A percentile compares a stretch with the other conserved stretches of the same genome.
Conservation (phyloP, 1,140 invertebrate species). For the Bombus polaris region DNA sequence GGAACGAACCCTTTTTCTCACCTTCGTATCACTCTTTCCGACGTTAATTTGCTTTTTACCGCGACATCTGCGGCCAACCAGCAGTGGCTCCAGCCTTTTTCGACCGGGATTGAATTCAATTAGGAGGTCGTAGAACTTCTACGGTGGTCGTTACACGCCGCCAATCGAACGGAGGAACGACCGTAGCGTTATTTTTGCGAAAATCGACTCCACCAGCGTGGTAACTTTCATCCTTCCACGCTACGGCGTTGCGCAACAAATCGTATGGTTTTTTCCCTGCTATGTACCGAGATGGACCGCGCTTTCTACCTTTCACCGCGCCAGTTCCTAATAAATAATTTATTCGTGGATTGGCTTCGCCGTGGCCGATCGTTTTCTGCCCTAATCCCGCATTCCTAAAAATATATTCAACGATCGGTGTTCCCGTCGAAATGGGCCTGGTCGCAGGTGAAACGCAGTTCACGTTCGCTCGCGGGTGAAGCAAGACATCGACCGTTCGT, state of each 20-base stretch:
- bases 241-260: conserved; percentile 1
- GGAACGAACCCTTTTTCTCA: conserved; percentile 3
- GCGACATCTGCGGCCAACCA: conserved; percentile 19
- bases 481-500: not conserved
- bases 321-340: conserved; percentile 32
- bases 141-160: conserved; percentile 43
- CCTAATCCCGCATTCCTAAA: not conserved
- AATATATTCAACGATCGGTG: not conserved
- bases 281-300: not conserved
- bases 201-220: conserved; percentile 1
- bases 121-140: conserved; percentile 30
- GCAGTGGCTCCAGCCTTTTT: not conserved
- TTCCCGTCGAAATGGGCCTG: not conserved
- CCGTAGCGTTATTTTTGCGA: not conserved
- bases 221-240: conserved; percentile 1
- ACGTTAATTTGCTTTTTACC: conserved; percentile 52
- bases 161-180: not conserved
- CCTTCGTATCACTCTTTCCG: conserved; percentile 4
- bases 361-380: not conserved
- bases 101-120: conserved; percentile 48
- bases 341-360: not conserved
- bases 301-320: conserved; percentile 43
- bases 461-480: conserved; percentile 27
- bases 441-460: conserved; percentile 25
- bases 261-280: not conserved